Percentiles rank a stretch among this genome's conserved stretches.
Evolutionary conservation across 2,888 invertebrate species (phyloP).

Genomic region (Eupithecia centaureata): DNA sequence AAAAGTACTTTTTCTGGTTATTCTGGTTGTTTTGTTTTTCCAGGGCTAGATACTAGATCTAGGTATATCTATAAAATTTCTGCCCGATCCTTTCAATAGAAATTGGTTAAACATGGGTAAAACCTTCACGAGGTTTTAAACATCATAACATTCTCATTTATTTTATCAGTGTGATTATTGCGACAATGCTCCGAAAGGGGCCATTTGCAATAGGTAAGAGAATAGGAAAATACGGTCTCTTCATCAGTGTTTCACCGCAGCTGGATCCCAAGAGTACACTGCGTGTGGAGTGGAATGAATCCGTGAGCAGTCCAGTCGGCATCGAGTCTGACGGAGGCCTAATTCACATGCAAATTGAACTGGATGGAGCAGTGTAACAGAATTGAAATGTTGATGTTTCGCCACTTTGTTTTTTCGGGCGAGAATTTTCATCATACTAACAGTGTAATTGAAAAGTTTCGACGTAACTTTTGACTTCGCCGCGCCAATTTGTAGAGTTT

Average conservation of each 20-base stretch:
- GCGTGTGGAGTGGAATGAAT: slow-evolving; percentile 23
- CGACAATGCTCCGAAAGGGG: background rate
- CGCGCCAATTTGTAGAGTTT: slow-evolving; percentile 8
- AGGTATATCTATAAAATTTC: no score
- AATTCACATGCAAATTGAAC: slow-evolving; percentile 37
- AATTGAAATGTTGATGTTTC: slow-evolving; percentile 38
- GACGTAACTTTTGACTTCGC: slow-evolving; percentile 7
- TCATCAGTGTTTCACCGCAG: slow-evolving; percentile 11
- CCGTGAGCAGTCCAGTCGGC: slow-evolving; percentile 28
- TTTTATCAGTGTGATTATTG: no score
- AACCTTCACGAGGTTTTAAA: no score
- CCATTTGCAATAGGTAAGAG: background rate
- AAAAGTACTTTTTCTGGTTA: no score
- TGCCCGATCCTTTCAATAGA: no score
- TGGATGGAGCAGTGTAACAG: slow-evolving; percentile 33
- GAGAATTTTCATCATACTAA: slow-evolving; percentile 30
- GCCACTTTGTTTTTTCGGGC: slow-evolving; percentile 27
- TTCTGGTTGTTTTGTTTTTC: no score
- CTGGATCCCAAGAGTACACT: slow-evolving; percentile 33
- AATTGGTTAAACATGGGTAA: no score
- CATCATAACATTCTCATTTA: no score
- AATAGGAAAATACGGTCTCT: background rate
- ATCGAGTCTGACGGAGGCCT: slow-evolving; percentile 28
- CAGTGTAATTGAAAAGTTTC: slow-evolving; percentile 26
- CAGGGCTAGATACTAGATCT: no score